Conservation (phyloP, 2,797 vertebrate genomes). For the Micromesistius poutassou region DNA sequence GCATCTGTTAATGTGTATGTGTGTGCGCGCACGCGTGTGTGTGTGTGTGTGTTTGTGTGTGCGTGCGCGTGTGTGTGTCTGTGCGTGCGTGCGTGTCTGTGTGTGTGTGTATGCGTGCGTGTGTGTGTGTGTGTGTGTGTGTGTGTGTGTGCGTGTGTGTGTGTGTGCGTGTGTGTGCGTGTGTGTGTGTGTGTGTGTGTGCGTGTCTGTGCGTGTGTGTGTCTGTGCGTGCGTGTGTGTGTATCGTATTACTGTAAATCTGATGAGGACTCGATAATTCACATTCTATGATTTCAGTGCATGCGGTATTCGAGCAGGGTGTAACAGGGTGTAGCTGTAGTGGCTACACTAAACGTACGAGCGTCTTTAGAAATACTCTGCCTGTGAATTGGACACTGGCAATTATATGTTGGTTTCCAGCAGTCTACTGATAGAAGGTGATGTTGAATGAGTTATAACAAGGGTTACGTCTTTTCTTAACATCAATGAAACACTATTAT, state of each 20-base stretch:
- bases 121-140: conserved; percentile 6
- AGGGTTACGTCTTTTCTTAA: background rate
- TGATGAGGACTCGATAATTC: background rate
- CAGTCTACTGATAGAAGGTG: background rate
- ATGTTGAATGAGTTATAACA: background rate
- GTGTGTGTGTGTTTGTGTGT: background rate
- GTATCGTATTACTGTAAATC: background rate
- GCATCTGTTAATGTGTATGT: conserved; percentile 5
- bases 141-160: conserved; percentile 15
- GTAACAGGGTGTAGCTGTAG: conserved; percentile 17
- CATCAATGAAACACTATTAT: background rate
- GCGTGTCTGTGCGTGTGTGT: background rate
- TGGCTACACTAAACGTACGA: conserved; percentile 21
- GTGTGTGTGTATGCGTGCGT: conserved; percentile 13
- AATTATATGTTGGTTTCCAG: background rate
- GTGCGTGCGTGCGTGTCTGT: conserved; percentile 3
- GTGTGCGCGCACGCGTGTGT: conserved; percentile 19
- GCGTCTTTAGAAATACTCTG: background rate
- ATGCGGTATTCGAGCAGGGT: conserved; percentile 8
- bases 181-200: background rate
- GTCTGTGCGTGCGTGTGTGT: conserved; percentile 19
- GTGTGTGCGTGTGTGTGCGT: background rate
- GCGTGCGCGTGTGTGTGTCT: background rate
- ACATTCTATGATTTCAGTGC: conserved; percentile 21
- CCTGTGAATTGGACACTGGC: background rate